Evolutionary conservation across 2,797 vertebrate genomes (phyloP), one percentile per base, ranked within the genome.

Genomic region (Danionella dracula): DNA sequence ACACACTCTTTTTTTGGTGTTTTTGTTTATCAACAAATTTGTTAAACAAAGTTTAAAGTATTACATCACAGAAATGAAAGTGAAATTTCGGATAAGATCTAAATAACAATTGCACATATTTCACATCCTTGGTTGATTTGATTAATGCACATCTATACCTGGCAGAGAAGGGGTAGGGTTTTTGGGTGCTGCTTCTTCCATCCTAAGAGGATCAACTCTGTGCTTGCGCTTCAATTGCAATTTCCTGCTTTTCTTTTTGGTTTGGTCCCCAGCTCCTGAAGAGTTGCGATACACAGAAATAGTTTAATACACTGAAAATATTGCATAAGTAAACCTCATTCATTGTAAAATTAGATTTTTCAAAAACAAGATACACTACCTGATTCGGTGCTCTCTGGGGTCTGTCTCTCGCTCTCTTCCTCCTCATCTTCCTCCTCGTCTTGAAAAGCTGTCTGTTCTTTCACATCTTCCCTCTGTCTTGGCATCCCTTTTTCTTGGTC

Each of bases 181-280:
- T 79, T 92, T 88, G 1, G 86, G 66, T 5, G 76, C 73, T n/a
- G 81, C 58, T 0, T 94, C 94, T 0, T 96, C 94, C 2, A 78
- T 50, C 75, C 82, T 89, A 58, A 94, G 74, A 4, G 96, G 95
- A 75, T 96, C 95, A 23, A 99, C 93, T 44, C 91, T 85, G 82
- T 98, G 91, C 71, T 88, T 94, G 67, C 94, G 89, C 89, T 92
- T 97, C 61, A 98, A 87, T 66, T 88, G 89, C n/a, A 92, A 72
- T 77, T 93, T 98, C 79, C 88, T 93, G 19, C 44, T 78, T 86
- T 91, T 97, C 88, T 94, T 97, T 81, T 90, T 96, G 76, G 58
- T 80, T 34, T 84, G 90, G 61, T 92, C 92, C 73, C 73, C 54
- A 48, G 59, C n/a, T 20, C 71, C 80, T 78, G 67, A 8, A 66